These are phyloP conservation scores for Phthorimaea operculella DNA, from an alignment of 1,140 invertebrate species.

Conservation along the genomic window DNA sequence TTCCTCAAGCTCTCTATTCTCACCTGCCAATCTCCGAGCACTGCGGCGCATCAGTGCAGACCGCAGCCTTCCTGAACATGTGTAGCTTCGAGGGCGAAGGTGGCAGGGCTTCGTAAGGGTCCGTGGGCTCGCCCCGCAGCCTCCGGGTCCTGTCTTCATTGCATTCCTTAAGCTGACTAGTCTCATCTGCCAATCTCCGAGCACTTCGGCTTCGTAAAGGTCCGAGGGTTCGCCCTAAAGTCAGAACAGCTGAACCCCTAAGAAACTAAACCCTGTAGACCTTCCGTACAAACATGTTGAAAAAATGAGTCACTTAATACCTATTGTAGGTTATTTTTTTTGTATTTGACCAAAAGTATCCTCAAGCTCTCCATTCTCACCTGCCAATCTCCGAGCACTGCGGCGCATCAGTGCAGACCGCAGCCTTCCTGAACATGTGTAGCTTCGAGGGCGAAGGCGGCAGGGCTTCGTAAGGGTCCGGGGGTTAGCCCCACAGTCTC, in stretches of 20 bases:
- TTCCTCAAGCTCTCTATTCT: too few species aligned
- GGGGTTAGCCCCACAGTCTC: too few species aligned
- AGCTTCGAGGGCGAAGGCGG: conserved; percentile 58
- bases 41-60: conserved; percentile 76
- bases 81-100: conserved; percentile 62
- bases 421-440: conserved; percentile 71
- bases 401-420: conserved; percentile 77
- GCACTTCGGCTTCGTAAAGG: conserved; percentile 66
- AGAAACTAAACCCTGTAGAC: too few species aligned
- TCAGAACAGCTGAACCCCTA: too few species aligned
- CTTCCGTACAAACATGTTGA: too few species aligned
- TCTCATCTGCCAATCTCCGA: conserved; percentile 78
- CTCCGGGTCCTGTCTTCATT: too few species aligned
- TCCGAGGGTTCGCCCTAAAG: conserved; percentile 55
- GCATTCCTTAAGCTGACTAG: too few species aligned
- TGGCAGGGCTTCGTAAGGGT: conserved; percentile 39
- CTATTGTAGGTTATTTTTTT: too few species aligned
- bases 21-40: conserved; percentile 81
- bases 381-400: conserved; percentile 79
- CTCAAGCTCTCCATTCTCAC: too few species aligned
- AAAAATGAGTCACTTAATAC: too few species aligned
- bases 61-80: conserved; percentile 73
- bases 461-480: conserved; percentile 41
- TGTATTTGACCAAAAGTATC: too few species aligned
- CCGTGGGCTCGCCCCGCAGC: too few species aligned